Conservation (phyloP, 2,113 vertebrate species). For the Catharus minimus region DNA sequence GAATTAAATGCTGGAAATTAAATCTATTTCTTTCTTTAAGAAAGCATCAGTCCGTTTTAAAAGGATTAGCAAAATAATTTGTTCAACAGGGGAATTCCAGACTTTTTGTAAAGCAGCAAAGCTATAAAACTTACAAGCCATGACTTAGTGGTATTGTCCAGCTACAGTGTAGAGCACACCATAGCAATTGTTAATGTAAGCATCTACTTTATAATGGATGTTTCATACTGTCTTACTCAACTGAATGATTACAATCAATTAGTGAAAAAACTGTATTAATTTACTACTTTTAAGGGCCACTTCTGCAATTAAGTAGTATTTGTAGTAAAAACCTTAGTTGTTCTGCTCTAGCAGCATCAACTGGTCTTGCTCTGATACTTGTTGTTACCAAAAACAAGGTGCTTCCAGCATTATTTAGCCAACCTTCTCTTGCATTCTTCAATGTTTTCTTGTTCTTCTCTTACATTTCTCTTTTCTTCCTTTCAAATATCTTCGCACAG, state of each 20-base stretch:
- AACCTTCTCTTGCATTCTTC: not conserved
- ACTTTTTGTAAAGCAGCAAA: not conserved
- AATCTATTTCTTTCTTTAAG: not conserved
- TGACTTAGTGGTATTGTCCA: not conserved
- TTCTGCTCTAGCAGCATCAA: not conserved
- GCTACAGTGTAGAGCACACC: not conserved
- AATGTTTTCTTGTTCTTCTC: not conserved
- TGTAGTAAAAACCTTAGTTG: not conserved
- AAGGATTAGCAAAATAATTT: not conserved
- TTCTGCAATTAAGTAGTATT: not conserved
- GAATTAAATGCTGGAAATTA: not conserved
- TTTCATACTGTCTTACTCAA: not conserved
- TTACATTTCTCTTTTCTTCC: not conserved
- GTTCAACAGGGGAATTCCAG: not conserved
- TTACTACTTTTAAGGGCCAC: not conserved
- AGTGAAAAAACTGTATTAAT: not conserved
- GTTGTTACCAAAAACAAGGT: not conserved
- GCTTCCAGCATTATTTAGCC: not conserved
- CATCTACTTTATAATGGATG: not conserved
- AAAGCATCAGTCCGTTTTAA: not conserved
- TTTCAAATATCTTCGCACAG: not conserved
- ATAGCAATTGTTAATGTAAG: not conserved
- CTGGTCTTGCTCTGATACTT: not conserved
- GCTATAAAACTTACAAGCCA: not conserved
- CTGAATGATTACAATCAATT: not conserved